These are phyloP conservation scores for Heteromyza rotundicornis DNA, from an alignment of 2,888 invertebrate genomes.

Conservation along the genomic window DNA sequence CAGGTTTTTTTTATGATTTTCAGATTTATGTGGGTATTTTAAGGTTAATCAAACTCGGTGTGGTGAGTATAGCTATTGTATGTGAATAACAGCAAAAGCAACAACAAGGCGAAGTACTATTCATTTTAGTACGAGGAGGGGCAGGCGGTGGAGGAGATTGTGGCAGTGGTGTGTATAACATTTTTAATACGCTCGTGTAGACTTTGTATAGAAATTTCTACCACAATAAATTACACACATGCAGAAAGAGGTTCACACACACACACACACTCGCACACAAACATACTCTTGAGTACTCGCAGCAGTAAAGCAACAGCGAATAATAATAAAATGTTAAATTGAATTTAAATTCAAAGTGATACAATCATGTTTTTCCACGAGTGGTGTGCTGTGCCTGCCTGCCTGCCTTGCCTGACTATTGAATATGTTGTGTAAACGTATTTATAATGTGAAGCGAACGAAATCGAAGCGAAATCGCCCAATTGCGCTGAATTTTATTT, in stretches of 20 bases:
- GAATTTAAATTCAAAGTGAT: slow-evolving; percentile 2
- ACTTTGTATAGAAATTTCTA: too few relatives aligned
- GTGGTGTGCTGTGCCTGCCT: background rate
- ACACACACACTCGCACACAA: background rate
- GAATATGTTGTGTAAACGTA: slow-evolving; percentile 5
- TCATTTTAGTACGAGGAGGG: too few relatives aligned
- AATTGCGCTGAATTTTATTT: background rate
- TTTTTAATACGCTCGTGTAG: too few relatives aligned
- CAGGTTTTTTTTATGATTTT: too few relatives aligned
- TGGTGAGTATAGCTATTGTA: background rate
- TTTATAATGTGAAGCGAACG: background rate
- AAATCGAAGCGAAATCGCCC: background rate
- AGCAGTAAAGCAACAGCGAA: background rate
- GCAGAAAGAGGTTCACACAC: background rate
- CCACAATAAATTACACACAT: background rate
- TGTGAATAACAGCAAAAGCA: slow-evolving; percentile 1
- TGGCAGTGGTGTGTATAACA: too few relatives aligned
- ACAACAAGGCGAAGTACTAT: too few relatives aligned
- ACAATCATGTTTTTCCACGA: slow-evolving; percentile 3
- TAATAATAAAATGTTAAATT: background rate
- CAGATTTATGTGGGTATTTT: too few relatives aligned
- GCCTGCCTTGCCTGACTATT: background rate
- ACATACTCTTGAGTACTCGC: background rate
- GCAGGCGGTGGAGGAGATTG: too few relatives aligned
- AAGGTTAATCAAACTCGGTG: background rate